These are phyloP conservation scores for Cryptocheilus praepositus DNA, from an alignment of 2,888 invertebrate genomes.

Conservation along the genomic window DNA sequence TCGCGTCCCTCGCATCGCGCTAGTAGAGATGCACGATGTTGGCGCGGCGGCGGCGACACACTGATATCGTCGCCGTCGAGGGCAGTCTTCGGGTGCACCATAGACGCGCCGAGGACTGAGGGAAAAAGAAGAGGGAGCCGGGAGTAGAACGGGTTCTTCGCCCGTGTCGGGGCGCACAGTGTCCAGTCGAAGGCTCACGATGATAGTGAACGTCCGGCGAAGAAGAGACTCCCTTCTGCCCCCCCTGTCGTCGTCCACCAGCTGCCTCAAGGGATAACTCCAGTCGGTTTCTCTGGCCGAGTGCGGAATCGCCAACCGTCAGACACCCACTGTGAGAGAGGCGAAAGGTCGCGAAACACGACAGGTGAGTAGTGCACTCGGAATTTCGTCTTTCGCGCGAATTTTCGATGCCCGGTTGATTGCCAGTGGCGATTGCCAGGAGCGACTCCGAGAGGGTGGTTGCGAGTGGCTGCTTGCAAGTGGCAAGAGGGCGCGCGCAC, in stretches of 20 bases:
- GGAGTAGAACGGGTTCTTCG: slow-evolving; percentile 53
- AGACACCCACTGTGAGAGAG: slow-evolving; percentile 24
- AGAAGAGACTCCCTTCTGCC: slow-evolving; percentile 44
- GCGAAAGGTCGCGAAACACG: slow-evolving; percentile 33
- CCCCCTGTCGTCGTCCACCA: slow-evolving; percentile 43
- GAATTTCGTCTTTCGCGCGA: too few species aligned
- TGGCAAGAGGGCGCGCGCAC: too few species aligned
- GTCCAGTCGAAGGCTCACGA: slow-evolving; percentile 58
- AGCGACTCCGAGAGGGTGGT: too few species aligned
- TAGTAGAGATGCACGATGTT: slow-evolving; percentile 6
- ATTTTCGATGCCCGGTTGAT: too few species aligned
- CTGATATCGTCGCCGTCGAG: slow-evolving; percentile 52
- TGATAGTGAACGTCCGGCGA: slow-evolving; percentile 61
- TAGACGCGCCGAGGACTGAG: slow-evolving; percentile 51
- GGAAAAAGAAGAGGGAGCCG: slow-evolving; percentile 57
- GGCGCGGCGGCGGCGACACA: slow-evolving; percentile 11
- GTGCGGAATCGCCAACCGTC: slow-evolving; percentile 39
- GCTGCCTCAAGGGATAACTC: slow-evolving; percentile 17
- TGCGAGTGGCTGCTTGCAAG: too few species aligned
- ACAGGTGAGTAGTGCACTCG: slow-evolving; percentile 52
- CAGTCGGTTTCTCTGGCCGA: slow-evolving; percentile 1
- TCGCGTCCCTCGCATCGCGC: background rate
- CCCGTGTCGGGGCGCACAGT: slow-evolving; percentile 45
- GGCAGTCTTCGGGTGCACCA: slow-evolving; percentile 59
- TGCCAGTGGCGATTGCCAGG: too few species aligned